phyloP scores from a whole-genome alignment of 2,888 invertebrate genomes.

The Trisateles emortualis region DNA sequence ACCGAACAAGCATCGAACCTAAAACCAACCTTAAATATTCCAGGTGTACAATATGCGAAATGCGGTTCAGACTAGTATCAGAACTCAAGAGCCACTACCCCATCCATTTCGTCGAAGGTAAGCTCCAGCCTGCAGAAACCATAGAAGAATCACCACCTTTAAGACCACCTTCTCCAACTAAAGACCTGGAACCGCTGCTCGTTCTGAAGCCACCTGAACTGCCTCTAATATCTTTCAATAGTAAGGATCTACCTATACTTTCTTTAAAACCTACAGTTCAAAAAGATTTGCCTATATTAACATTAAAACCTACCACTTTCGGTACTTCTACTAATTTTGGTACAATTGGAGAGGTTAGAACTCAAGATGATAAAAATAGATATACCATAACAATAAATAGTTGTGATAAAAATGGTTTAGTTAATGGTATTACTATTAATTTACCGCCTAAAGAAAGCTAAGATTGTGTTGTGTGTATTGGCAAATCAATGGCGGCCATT shows the following conservation, averaged over 20 bases:
- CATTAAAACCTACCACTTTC: constrained; percentile 7
- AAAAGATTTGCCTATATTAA: constrained; percentile 16
- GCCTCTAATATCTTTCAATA: constrained; percentile 18
- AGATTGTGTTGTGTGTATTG: background rate
- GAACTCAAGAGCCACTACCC: constrained; percentile 81
- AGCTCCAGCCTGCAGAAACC: constrained; percentile 22
- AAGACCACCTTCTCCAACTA: constrained; percentile 11
- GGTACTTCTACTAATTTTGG: constrained; percentile 3
- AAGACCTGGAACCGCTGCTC: constrained; percentile 10
- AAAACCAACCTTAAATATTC: too few relatives aligned
- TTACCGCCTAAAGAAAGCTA: constrained; percentile 58
- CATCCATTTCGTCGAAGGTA: constrained; percentile 67
- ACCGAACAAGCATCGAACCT: too few relatives aligned
- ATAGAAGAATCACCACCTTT: constrained; percentile 1
- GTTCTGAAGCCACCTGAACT: constrained; percentile 19
- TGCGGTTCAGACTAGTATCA: constrained; percentile 72
- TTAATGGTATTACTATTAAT: constrained; percentile 73
- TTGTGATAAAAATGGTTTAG: constrained; percentile 62
- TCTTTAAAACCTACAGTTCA: background rate
- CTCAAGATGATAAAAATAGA: constrained; percentile 41
- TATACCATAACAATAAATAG: constrained; percentile 71
- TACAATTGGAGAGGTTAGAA: background rate
- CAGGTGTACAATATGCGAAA: constrained; percentile 78
- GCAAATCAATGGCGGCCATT: background rate
- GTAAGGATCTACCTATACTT: constrained; percentile 9